Evolutionary conservation across 2,113 vertebrate genomes (phyloP).

Genomic region (Xenus cinereus): DNA sequence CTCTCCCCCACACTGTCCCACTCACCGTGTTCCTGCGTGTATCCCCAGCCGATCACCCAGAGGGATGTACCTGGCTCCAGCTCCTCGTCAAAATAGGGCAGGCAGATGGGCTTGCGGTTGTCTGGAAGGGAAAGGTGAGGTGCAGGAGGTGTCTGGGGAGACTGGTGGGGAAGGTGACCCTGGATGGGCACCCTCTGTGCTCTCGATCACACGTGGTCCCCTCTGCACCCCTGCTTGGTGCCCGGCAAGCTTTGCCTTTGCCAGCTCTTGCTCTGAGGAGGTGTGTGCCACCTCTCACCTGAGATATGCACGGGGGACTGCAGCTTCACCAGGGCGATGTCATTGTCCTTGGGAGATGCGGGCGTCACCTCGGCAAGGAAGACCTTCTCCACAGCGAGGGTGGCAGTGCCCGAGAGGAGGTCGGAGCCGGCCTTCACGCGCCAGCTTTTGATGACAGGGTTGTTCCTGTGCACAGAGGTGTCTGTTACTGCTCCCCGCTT

Average conservation of each 20-base stretch:
- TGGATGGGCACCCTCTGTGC: not conserved
- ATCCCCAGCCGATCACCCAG: slow-evolving; percentile 88
- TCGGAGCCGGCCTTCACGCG: slow-evolving; percentile 74
- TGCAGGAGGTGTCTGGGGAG: not conserved
- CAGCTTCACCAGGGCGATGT: slow-evolving; percentile 88
- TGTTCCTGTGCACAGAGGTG: slow-evolving; percentile 23
- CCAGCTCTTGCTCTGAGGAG: not conserved
- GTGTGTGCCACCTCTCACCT: slow-evolving; percentile 55
- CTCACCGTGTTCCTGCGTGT: slow-evolving; percentile 75
- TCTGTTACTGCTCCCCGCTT: not conserved
- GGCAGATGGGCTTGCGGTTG: slow-evolving; percentile 79
- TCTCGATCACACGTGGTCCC: rapidly evolving
- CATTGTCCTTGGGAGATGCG: slow-evolving; percentile 69
- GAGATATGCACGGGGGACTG: slow-evolving; percentile 71
- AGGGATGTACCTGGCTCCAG: slow-evolving; percentile 49
- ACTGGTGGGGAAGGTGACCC: not conserved
- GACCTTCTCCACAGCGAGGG: slow-evolving; percentile 80
- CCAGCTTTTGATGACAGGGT: slow-evolving; percentile 77
- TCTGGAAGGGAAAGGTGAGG: slow-evolving; percentile 51
- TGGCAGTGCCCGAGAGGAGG: slow-evolving; percentile 45
- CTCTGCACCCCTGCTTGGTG: too few relatives aligned
- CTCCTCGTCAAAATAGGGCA: slow-evolving; percentile 79
- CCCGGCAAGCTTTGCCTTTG: not conserved
- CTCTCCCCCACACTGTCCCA: not conserved
- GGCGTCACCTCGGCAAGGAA: slow-evolving; percentile 67